These are phyloP conservation scores for Phyllostomus hastatus DNA, from an alignment of 2,113 vertebrate genomes.

Conservation along the genomic window DNA sequence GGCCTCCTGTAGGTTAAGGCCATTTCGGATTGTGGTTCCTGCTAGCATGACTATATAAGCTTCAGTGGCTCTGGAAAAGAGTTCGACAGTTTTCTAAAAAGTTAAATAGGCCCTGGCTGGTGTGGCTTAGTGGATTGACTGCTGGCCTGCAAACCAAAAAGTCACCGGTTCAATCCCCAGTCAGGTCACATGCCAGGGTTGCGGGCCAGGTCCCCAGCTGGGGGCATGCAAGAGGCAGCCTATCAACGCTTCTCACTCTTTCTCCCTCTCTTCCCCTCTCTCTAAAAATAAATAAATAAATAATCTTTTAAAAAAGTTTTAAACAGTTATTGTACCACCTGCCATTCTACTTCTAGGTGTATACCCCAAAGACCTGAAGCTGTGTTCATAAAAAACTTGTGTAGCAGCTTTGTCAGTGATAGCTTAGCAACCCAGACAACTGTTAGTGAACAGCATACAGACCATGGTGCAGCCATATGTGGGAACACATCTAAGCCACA, in stretches of 20 bases:
- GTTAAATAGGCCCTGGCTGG: neutral
- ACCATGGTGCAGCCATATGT: accelerated
- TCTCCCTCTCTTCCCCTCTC: too few species aligned
- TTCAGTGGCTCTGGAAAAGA: neutral
- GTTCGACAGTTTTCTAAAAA: neutral
- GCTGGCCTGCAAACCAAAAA: too few species aligned
- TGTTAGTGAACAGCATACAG: neutral
- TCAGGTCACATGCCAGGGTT: too few species aligned
- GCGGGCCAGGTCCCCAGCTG: too few species aligned
- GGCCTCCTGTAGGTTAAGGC: neutral
- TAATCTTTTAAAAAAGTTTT: neutral
- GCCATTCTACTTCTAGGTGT: neutral
- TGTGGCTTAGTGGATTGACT: too few species aligned
- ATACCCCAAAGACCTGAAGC: neutral
- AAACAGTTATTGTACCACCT: neutral
- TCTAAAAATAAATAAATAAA: too few species aligned
- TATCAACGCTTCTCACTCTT: too few species aligned
- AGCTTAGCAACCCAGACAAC: too few species aligned
- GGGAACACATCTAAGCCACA: neutral
- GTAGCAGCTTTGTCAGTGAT: neutral
- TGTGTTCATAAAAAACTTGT: neutral
- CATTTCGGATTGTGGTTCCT: neutral
- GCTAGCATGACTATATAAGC: neutral
- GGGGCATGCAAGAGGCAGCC: too few species aligned
- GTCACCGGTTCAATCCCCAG: too few species aligned